Evolutionary conservation across 2,797 vertebrate species (phyloP).

Genomic region (Anas acuta): DNA sequence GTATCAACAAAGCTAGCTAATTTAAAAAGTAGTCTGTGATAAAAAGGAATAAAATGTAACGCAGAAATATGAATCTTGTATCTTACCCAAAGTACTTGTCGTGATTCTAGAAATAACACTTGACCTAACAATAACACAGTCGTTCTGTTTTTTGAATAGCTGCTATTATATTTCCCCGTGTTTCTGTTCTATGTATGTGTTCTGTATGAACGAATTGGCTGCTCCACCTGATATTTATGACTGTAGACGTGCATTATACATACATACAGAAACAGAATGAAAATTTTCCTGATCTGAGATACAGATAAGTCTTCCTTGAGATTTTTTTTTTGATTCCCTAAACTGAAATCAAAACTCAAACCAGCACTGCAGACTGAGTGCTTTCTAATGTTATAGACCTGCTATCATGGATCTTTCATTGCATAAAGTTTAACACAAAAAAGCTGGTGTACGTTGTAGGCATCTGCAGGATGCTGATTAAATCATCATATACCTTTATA

Average conservation of each 20-base stretch:
- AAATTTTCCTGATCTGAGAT: conserved; percentile 20
- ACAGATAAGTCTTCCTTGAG: neutral
- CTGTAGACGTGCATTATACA: conserved; percentile 2
- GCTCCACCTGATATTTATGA: conserved; percentile 40
- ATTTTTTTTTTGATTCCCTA: conserved; percentile 22
- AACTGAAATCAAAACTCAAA: conserved; percentile 45
- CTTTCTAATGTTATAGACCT: neutral
- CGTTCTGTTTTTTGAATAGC: neutral
- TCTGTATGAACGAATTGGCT: conserved; percentile 24
- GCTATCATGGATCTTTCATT: neutral
- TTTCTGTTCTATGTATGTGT: neutral
- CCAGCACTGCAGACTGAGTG: neutral
- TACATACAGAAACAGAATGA: neutral
- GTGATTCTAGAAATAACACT: neutral
- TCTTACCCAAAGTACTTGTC: neutral
- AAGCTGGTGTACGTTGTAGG: neutral
- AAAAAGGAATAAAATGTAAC: neutral
- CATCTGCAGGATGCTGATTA: neutral
- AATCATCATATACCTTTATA: conserved; percentile 8
- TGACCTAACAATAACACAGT: neutral
- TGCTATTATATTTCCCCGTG: conserved; percentile 6
- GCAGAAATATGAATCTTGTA: neutral
- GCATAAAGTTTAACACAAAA: conserved; percentile 34
- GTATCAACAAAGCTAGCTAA: neutral
- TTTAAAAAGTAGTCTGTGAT: neutral